A percentile compares a stretch with the other conserved stretches of the same genome.
Conservation (phyloP, 1,140 invertebrate genomes). For the Psix sp. region DNA sequence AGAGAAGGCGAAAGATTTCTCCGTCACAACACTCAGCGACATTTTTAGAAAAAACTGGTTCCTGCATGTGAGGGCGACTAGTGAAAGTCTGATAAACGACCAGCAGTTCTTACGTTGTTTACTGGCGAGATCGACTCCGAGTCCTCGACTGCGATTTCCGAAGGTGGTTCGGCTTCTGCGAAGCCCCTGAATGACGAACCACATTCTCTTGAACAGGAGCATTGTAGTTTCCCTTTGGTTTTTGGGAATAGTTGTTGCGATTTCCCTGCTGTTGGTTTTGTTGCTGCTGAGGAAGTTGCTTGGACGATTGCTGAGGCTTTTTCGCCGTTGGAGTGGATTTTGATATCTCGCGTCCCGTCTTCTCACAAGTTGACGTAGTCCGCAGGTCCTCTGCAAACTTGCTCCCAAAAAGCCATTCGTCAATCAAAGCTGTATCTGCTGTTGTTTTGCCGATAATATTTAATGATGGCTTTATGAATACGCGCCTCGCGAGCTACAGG, state of each 20-base stretch:
- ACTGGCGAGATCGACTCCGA: neutral
- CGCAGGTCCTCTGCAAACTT: slow-evolving; percentile 8
- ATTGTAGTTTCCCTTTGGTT: slow-evolving; percentile 12
- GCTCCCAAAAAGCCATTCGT: slow-evolving; percentile 10
- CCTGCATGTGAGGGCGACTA: too few relatives aligned
- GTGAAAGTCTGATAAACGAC: too few relatives aligned
- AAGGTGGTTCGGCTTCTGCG: neutral
- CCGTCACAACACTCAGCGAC: too few relatives aligned
- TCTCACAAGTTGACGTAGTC: slow-evolving; percentile 11
- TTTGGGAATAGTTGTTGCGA: too few relatives aligned
- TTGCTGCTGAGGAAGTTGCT: neutral
- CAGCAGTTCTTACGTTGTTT: slow-evolving; percentile 15
- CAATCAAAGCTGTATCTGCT: slow-evolving; percentile 5
- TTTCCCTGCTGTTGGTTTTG: neutral
- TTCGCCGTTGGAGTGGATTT: neutral
- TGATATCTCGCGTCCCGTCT: slow-evolving; percentile 2
- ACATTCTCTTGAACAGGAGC: slow-evolving; percentile 6
- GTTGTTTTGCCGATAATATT: slow-evolving; percentile 14
- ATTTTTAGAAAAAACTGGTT: too few relatives aligned
- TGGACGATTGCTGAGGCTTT: slow-evolving; percentile 7
- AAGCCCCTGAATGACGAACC: slow-evolving; percentile 1
- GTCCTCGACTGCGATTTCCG: slow-evolving; percentile 1
- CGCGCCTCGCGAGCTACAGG: slow-evolving; percentile 1
- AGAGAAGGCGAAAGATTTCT: too few relatives aligned
- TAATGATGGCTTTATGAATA: slow-evolving; percentile 9